A percentile compares a stretch with the other conserved stretches of the same genome.
phyloP scores from a whole-genome alignment of 2,113 vertebrate genomes.

The Leucosticte australis region DNA sequence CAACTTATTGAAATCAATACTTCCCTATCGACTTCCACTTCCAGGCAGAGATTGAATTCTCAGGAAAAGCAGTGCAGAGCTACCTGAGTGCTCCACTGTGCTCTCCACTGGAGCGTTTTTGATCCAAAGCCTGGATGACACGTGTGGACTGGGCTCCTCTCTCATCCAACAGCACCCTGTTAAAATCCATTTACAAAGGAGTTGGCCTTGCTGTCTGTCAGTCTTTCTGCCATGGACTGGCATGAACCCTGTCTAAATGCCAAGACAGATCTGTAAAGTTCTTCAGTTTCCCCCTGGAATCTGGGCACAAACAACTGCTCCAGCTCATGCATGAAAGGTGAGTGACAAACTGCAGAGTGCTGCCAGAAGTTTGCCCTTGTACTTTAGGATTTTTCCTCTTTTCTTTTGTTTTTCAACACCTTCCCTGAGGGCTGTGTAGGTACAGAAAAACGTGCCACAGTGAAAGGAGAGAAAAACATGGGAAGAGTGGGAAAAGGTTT shows the following conservation, averaged over 20 bases:
- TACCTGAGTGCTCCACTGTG: not conserved
- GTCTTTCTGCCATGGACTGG: not conserved
- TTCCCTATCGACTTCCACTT: not conserved
- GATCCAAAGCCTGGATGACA: not conserved
- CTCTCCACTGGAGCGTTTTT: not conserved
- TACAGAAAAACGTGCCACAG: not conserved
- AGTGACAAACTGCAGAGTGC: not conserved
- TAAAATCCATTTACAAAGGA: not conserved
- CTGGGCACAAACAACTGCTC: not conserved
- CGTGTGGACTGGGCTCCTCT: not conserved
- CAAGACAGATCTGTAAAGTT: not conserved
- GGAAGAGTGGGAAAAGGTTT: not conserved
- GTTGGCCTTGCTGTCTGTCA: not conserved
- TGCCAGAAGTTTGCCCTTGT: not conserved
- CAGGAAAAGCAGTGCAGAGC: not conserved
- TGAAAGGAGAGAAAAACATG: not conserved
- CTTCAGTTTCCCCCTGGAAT: not conserved
- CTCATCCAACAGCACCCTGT: not conserved
- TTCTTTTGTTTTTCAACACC: not conserved
- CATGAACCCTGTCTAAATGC: conserved; percentile 1
- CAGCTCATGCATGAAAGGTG: not conserved
- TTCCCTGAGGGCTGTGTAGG: not conserved
- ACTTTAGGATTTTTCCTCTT: not conserved
- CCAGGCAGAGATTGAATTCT: not conserved
- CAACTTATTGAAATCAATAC: not conserved